Conservation (phyloP, 2,113 vertebrate species). For the Mobula hypostoma region DNA sequence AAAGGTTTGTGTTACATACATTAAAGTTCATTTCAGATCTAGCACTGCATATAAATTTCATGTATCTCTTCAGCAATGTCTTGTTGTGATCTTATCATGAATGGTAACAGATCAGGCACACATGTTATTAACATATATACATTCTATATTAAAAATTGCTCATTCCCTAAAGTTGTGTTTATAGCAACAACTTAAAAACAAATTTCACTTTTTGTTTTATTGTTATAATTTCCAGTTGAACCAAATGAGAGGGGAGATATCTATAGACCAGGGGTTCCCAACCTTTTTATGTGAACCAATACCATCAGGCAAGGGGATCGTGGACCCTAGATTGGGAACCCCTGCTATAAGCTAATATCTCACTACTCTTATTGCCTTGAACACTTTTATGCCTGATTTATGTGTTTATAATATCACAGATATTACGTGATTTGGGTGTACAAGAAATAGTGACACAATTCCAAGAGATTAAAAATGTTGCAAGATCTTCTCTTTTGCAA, state of each 20-base stretch:
- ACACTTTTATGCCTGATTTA: neutral
- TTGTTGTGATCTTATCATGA: neutral
- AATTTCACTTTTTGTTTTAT: neutral
- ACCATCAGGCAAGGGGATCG: too few species aligned
- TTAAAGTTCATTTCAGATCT: slow-evolving; percentile 24
- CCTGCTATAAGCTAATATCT: neutral
- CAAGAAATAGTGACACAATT: neutral
- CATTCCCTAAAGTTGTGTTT: neutral
- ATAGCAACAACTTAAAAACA: neutral
- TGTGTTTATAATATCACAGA: neutral
- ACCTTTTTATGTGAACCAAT: too few species aligned
- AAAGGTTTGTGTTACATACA: slow-evolving; percentile 26
- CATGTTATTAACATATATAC: slow-evolving; percentile 17
- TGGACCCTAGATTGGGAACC: too few species aligned
- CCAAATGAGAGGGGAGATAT: neutral
- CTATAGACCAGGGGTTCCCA: neutral
- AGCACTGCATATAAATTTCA: neutral
- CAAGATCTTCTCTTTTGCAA: neutral
- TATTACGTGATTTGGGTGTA: neutral
- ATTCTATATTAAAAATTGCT: neutral
- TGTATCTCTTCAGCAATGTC: neutral
- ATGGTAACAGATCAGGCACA: slow-evolving; percentile 29
- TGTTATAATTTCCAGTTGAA: neutral
- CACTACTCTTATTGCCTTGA: neutral
- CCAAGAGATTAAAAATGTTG: neutral